Evolutionary conservation across 2,888 invertebrate genomes (phyloP), one percentile per base, ranked within the genome.

Genomic region (Therioaphis trifolii): DNA sequence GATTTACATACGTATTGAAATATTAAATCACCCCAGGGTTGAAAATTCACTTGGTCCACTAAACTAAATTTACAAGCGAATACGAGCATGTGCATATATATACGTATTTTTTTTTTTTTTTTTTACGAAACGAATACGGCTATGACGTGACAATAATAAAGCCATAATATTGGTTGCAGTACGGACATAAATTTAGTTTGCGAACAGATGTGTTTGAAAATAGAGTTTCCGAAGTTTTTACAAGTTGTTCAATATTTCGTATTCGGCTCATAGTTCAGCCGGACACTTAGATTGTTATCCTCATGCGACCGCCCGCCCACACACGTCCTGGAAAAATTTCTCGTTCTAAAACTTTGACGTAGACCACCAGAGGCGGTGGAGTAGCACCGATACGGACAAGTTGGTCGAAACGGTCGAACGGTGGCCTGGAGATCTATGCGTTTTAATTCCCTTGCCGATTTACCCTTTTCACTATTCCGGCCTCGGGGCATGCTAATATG

Each of bases 181-280:
- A n/a, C n/a, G 43, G 27, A 49, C 24, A 71, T n/a, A n/a, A 72
- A 72, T 52, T 49, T 52, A 49, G 49, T 72, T 52, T 72, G 29
- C 29, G 46, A 29, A 52, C 27, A 69, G 69, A 69, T 43, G 69
- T 43, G 29, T 72, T 72, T 52, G 49, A 52, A 72, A 72, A 72
- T 12, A 29, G 29, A 12, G 29, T 52, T 72, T 29, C n/a, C n/a
- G 29, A 72, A 72, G 29, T 72, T 72, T 72, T 72, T 72, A 72
- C 21, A 27, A 52, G 72, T 71, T 49, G 27, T 72, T 29, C 49
- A 29, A 71, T 71, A 72, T 24, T 72, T 49, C 15, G 40, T 14
- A 21, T 18, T 21, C 21, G 29, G 21, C 15, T 12, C 21, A 35
- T 55, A 74, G 74, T 74, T 74, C 55, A 55, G 15, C 29, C 55